Evolutionary conservation across 2,888 invertebrate genomes (phyloP), one percentile per base, ranked within the genome.

Genomic region (Troides oblongomaculatus): DNA sequence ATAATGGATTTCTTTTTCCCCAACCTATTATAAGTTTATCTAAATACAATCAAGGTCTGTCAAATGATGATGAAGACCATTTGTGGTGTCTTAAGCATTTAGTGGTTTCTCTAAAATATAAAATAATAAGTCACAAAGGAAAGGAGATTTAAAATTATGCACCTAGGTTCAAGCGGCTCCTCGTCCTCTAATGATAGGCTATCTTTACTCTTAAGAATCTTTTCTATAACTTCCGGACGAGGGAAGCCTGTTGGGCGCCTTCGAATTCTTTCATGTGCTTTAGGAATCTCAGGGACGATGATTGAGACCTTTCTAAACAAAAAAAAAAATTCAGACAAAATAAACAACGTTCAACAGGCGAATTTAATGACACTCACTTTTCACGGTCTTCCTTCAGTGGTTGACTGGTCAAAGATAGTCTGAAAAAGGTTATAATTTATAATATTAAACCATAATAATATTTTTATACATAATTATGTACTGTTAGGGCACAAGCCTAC

Each of bases 221-320:
- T 81, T 71, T 80, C 78, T 65, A 87, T 72, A 25, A 77, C 76
- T 70, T 83, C 84, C 1, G 78, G 75, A 4, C 79, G 76, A 17
- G 83, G 77, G 66, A 84, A 89, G 2, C 88, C 90, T 6, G 90
- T 88, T 71, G 84, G 86, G 7, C 87, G 80, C 68, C 88, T 78
- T 68, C 78, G 84, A 69, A 87, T 85, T 71, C 83, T 81, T 53
- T 62, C 73, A 25, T 65, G 71, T n/a, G 72, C 74, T 67, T 72
- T 75, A 5, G 66, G 71, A 3, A 70, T 46, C 1, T 25, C 30
- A 0, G 85, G 81, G 10, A 76, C 14, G 56, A 74, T 76, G 64
- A 89, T 78, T 8, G 83, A 85, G 7, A 88, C 85, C 78, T 82
- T 86, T 80, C 89, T 89, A 80, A 70, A 79, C 78, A 77, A 77